Base-by-base conservation (phyloP, 2,113 vertebrate genomes). In the Cynoglossus semilaevis region DNA sequence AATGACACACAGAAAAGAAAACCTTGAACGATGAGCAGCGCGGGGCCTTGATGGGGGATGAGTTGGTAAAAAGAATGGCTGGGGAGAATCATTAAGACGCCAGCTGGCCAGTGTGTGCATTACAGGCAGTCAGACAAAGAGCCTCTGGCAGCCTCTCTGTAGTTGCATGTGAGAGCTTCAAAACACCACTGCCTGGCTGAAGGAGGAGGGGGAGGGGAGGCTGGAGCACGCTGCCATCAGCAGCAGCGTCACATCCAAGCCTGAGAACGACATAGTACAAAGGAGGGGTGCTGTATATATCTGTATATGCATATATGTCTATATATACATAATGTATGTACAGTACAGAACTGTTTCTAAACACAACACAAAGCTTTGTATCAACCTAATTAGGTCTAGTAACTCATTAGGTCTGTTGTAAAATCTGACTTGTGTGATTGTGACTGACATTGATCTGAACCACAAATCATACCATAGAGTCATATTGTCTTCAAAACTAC, bases 91-190 rank as follows among this genome's bases (percentile, higher is more conserved):
- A 74, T 69, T 76, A 67, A 63, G 42, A 63, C 53, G 56, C 70
- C 67, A 70, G 38, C 72, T 64, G 62, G 51, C 35, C 15, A 11
- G 54, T 66, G 67, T 37, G 49, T 44, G 68, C 67, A 37, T 58
- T 47, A 58, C 71, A 81, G 18, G 16, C 58, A 29, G 65, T 56
- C 56, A 72, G 76, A 87, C 82, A 87, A 83, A 86, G 79, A 64
- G 47, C 18, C 13, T 29, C 22, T 29, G 76, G 65, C 46, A 62
- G 76, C 45, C 51, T 11, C 60, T 64, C 18, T 7, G 10, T 38
- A 15, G 48, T 44, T 58, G 51, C 65, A 58, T 48, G 40, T 62
- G 58, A 58, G 62, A 58, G 62, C 71, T 13, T 16, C 17, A 9
- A 57, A 34, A 46, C 38, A 63, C 36, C 15, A 15, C 43, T 19